Conservation (phyloP, 2,113 vertebrate species). For the Piprites chloris region DNA sequence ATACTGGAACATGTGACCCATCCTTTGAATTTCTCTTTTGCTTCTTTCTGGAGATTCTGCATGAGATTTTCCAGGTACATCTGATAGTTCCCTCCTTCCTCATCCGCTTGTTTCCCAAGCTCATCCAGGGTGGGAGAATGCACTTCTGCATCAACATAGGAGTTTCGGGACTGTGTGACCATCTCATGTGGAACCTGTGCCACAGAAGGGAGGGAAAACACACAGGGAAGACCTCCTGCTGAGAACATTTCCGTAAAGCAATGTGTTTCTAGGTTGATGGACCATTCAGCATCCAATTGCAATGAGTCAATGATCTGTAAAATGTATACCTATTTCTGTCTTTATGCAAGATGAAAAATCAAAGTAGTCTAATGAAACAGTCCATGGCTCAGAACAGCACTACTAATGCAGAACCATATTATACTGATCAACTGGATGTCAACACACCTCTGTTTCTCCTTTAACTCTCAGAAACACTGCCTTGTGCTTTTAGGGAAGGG, state of each 20-base stretch:
- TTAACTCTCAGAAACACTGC: not conserved
- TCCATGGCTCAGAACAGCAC: not conserved
- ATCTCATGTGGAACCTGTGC: slow-evolving; percentile 91
- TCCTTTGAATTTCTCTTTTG: slow-evolving; percentile 91
- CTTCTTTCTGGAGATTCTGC: slow-evolving; percentile 89
- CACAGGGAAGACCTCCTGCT: not conserved
- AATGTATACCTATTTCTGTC: not conserved
- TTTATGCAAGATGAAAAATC: not conserved
- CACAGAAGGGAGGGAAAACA: not conserved
- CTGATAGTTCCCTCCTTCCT: slow-evolving; percentile 82
- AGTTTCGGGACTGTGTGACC: slow-evolving; percentile 89
- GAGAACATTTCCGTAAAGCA: not conserved
- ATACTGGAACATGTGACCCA: slow-evolving; percentile 88
- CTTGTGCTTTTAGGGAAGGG: not conserved
- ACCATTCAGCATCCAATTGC: not conserved
- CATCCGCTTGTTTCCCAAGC: slow-evolving; percentile 85
- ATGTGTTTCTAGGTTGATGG: not conserved
- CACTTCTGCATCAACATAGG: slow-evolving; percentile 89
- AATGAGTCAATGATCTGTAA: not conserved
- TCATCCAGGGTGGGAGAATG: slow-evolving; percentile 86
- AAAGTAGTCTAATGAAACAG: not conserved
- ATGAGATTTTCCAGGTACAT: slow-evolving; percentile 83
- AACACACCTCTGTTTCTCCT: not conserved
- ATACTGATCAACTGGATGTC: not conserved
- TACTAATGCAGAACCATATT: not conserved